Percentiles rank a stretch among this genome's conserved stretches.
Evolutionary conservation across 2,888 invertebrate species (phyloP).

Genomic region (Liodrosophila aerea): DNA sequence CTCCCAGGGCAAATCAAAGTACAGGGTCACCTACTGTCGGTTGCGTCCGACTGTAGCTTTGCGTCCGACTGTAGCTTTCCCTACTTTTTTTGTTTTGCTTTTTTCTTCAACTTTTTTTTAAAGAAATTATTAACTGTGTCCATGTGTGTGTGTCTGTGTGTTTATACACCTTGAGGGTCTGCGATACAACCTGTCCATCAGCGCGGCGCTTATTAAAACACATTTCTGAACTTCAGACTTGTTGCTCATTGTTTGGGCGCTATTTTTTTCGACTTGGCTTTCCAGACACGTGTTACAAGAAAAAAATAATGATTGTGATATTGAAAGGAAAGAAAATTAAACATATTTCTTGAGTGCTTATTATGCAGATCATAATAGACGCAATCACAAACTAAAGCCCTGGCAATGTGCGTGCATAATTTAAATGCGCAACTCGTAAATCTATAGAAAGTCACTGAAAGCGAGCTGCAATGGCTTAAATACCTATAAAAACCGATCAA

Average conservation of each 20-base stretch:
- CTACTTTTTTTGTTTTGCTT: slow-evolving; percentile 5
- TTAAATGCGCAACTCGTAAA: slow-evolving; percentile 63
- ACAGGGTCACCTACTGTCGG: too few species aligned
- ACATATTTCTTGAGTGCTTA: slow-evolving; percentile 33
- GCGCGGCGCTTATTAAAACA: slow-evolving; percentile 40
- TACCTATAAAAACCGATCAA: slow-evolving; percentile 17
- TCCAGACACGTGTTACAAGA: slow-evolving; percentile 55
- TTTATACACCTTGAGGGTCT: slow-evolving; percentile 17
- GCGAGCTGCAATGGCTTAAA: slow-evolving; percentile 24
- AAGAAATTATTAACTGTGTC: slow-evolving; percentile 30
- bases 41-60: too few species aligned
- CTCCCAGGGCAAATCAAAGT: too few species aligned
- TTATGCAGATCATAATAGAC: slow-evolving; percentile 51
- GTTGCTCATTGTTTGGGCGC: slow-evolving; percentile 37
- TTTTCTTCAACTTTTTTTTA: slow-evolving; percentile 10
- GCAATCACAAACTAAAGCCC: slow-evolving; percentile 35
- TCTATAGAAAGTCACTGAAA: slow-evolving; percentile 56
- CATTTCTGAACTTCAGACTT: slow-evolving; percentile 38
- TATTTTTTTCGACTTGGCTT: slow-evolving; percentile 42
- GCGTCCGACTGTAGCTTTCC: too few species aligned
- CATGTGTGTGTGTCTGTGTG: background rate
- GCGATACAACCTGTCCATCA: slow-evolving; percentile 36
- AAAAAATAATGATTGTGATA: slow-evolving; percentile 12
- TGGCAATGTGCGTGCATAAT: slow-evolving; percentile 36
- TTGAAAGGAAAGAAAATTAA: slow-evolving; percentile 12